Base-by-base conservation (phyloP, 2,113 vertebrate species). In the Theristicus caerulescens region DNA sequence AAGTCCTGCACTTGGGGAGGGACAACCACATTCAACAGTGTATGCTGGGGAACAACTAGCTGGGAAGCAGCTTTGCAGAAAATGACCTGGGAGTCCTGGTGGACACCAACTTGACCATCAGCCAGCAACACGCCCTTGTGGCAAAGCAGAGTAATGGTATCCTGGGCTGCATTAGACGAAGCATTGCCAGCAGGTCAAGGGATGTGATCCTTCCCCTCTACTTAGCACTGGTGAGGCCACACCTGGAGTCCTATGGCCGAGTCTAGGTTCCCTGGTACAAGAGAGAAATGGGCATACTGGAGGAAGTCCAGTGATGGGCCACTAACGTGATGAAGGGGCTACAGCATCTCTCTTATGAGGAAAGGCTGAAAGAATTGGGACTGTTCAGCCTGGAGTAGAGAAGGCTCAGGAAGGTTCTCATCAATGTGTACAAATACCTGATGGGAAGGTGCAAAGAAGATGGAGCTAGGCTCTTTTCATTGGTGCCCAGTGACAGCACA, bases 231-330 rank as follows among this genome's bases (percentile, higher is more conserved):
- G 5, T 62, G 29, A 84, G 31, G 65, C 51, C 58, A 36, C 16
- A 59, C 7, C 17, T 59, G 29, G 9, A 59, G 22, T 51, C 15
- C 12, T 7, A 6, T 31, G n/a, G 6, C 25, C 32, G 81, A 8
- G 22, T 67, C 44, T 72, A 38, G 18, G 11, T 32, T 67, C 31
- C 17, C 13, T 2, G 0, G 7, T 47, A 79, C 0, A 0, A 71
- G 9, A 70, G 0, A n/a, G 29, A 70, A 61, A 66, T 3, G 2
- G 7, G 36, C 18, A 22, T 6, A 34, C 9, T 32, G 29, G 13
- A 82, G 46, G 5, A 67, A 74, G 27, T 20, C 36, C 57, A 58
- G n/a, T 0, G 1, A 71, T 8, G 19, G 19, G 11, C 26, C 36
- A 58, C 26, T 42, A 52, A 61, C 46, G 44, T 7, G 27, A 54